A percentile compares a stretch with the other conserved stretches of the same genome.
phyloP scores from a whole-genome alignment of 2,888 invertebrate genomes.

The Emmelina monodactyla region DNA sequence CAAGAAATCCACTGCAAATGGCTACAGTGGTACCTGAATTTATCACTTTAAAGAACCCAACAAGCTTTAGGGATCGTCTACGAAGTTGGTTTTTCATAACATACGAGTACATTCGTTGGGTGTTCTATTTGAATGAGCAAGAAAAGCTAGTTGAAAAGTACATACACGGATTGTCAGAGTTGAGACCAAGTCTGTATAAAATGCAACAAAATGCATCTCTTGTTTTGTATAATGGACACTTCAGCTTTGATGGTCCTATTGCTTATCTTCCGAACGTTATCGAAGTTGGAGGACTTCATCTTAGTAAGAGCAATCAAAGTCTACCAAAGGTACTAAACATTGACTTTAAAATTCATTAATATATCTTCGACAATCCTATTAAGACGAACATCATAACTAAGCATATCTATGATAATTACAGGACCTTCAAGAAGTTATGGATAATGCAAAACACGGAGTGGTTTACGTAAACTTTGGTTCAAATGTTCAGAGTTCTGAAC shows the following conservation, averaged over 20 bases:
- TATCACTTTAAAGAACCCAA: constrained; percentile 26
- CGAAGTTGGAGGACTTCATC: constrained; percentile 50
- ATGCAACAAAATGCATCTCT: constrained; percentile 24
- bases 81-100: constrained; percentile 28
- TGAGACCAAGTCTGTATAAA: constrained; percentile 21
- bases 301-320: constrained; percentile 17
- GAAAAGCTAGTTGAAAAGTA: constrained; percentile 19
- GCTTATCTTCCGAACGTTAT: constrained; percentile 44
- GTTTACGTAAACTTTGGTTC: constrained; percentile 57
- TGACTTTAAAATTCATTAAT: too few relatives aligned
- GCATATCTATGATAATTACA: too few relatives aligned
- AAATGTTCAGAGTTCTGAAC: constrained; percentile 35
- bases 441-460: constrained; percentile 40
- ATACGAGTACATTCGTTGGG: constrained; percentile 21
- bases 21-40: constrained; percentile 19
- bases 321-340: constrained; percentile 22
- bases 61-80: constrained; percentile 43
- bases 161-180: constrained; percentile 18
- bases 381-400: too few relatives aligned
- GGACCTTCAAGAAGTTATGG: constrained; percentile 40
- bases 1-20: constrained; percentile 21
- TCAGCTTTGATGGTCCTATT: constrained; percentile 27
- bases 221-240: constrained; percentile 34
- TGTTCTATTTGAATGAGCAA: constrained; percentile 18
- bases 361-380: too few relatives aligned